A percentile compares a stretch with the other conserved stretches of the same genome.
phyloP scores from a whole-genome alignment of 2,797 vertebrate genomes.

The Paratrypauchen microcephalus region DNA sequence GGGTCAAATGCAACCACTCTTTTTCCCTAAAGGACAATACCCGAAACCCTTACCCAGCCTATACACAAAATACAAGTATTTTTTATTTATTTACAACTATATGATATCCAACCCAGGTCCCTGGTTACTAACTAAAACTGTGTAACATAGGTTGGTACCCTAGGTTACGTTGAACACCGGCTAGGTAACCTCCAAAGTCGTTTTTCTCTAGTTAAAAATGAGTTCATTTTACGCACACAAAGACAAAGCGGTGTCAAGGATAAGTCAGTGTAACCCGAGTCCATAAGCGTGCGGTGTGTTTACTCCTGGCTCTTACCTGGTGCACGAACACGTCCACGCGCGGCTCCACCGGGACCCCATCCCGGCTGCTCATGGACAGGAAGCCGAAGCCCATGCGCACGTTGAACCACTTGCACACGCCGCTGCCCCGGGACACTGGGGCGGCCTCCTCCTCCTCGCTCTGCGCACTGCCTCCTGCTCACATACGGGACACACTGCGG shows the following conservation, averaged over 20 bases:
- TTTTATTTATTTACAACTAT: too few species aligned
- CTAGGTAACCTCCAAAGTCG: background rate
- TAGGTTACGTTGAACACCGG: too few species aligned
- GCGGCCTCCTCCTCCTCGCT: conserved; percentile 73
- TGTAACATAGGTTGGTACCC: too few species aligned
- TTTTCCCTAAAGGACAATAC: too few species aligned
- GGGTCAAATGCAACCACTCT: too few species aligned
- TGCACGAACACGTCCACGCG: conserved; percentile 93
- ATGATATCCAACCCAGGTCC: too few species aligned
- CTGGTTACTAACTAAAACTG: too few species aligned
- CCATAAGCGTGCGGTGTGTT: background rate
- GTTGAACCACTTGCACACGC: conserved; percentile 94
- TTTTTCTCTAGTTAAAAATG: background rate
- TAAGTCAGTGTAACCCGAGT: background rate
- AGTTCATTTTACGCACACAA: background rate
- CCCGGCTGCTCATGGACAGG: conserved; percentile 88
- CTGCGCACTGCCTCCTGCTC: conserved; percentile 64
- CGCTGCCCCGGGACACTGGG: conserved; percentile 76
- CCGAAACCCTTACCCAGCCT: too few species aligned
- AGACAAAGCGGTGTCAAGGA: background rate
- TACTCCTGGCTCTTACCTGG: conserved; percentile 77
- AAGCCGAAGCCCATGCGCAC: conserved; percentile 94
- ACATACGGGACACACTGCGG: background rate
- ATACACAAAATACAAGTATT: too few species aligned
- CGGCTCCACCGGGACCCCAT: conserved; percentile 79